These are phyloP conservation scores for Tigriopus japonicus DNA, from an alignment of 1,140 invertebrate species.

Conservation along the genomic window DNA sequence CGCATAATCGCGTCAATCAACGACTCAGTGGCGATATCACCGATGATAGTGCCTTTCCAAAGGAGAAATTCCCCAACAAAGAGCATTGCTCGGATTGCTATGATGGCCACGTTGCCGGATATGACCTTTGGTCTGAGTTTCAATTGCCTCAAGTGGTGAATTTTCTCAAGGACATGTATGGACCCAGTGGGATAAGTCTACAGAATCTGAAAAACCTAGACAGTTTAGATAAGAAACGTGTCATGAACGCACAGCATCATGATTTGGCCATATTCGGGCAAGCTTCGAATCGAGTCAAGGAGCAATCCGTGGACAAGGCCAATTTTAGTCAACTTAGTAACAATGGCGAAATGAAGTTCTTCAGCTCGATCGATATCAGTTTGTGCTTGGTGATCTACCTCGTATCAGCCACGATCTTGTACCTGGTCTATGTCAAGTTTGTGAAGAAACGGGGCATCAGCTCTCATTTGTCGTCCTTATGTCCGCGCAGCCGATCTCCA, in stretches of 20 bases:
- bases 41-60: conserved; percentile 76
- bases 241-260: not conserved
- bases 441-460: conserved; percentile 36
- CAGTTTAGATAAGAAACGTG: conserved; percentile 1
- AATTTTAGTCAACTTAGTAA: not conserved
- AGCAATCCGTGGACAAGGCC: conserved; percentile 7
- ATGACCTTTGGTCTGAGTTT: conserved; percentile 41
- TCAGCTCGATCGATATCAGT: conserved; percentile 40
- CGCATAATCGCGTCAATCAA: conserved; percentile 83
- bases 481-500: not conserved
- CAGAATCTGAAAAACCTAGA: conserved; percentile 27
- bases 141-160: conserved; percentile 38
- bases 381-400: conserved; percentile 52
- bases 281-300: conserved; percentile 10
- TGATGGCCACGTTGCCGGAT: conserved; percentile 23
- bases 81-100: conserved; percentile 46
- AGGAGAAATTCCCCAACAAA: conserved; percentile 66
- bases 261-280: conserved; percentile 11
- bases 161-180: conserved; percentile 56
- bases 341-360: conserved; percentile 15
- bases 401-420: conserved; percentile 42
- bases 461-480: not conserved
- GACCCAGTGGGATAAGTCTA: conserved; percentile 19
- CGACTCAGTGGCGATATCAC: conserved; percentile 61
- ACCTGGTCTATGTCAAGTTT: conserved; percentile 55